These are phyloP conservation scores for Asteroscopus sphinx DNA, from an alignment of 2,888 invertebrate species.

Conservation along the genomic window DNA sequence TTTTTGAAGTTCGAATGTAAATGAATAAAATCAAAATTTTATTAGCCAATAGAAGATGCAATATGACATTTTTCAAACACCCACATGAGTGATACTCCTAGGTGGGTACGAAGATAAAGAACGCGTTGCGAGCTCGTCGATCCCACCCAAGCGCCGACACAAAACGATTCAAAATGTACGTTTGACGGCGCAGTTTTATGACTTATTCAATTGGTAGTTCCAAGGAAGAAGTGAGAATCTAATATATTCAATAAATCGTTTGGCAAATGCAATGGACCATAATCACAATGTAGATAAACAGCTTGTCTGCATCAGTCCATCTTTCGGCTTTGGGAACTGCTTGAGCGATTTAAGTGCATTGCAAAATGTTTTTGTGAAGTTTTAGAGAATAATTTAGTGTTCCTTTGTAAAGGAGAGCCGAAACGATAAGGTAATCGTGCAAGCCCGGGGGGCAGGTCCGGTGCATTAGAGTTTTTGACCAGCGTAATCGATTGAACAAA, in stretches of 20 bases:
- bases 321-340: not conserved
- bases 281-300: slow-evolving; percentile 24
- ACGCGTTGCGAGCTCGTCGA: slow-evolving; percentile 48
- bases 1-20: slow-evolving; percentile 24
- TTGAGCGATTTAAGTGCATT: slow-evolving; percentile 12
- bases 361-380: slow-evolving; percentile 33
- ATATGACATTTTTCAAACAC: slow-evolving; percentile 50
- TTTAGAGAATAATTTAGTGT: slow-evolving; percentile 40
- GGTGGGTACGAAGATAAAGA: slow-evolving; percentile 54
- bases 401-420: slow-evolving; percentile 35
- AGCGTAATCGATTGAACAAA: slow-evolving; percentile 46
- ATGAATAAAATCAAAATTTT: slow-evolving; percentile 38
- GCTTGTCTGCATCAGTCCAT: slow-evolving; percentile 9
- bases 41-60: slow-evolving; percentile 43
- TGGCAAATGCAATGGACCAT: slow-evolving; percentile 32
- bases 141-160: slow-evolving; percentile 61
- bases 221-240: slow-evolving; percentile 53
- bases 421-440: slow-evolving; percentile 38
- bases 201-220: slow-evolving; percentile 61
- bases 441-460: slow-evolving; percentile 42
- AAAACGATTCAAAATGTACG: slow-evolving; percentile 60
- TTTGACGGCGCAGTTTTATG: slow-evolving; percentile 65
- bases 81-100: slow-evolving; percentile 42
- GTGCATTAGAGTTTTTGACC: slow-evolving; percentile 54
- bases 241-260: slow-evolving; percentile 44